These are phyloP conservation scores for Tauraco erythrolophus DNA, from an alignment of 2,113 vertebrate species.

Conservation along the genomic window DNA sequence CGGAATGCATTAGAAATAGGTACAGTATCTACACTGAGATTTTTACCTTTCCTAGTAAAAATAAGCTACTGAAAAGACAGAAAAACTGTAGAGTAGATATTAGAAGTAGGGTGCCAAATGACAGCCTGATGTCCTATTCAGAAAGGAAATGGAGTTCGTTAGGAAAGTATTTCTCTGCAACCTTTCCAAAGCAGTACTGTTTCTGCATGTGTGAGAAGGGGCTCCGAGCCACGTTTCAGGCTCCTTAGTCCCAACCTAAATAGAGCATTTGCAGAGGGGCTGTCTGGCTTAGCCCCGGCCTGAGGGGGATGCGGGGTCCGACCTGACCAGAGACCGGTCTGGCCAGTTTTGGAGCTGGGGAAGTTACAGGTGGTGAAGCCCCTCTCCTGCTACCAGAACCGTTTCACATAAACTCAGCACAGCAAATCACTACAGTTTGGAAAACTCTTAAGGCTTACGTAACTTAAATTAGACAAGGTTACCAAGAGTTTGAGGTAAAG, in stretches of 20 bases:
- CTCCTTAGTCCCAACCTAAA: too few species aligned
- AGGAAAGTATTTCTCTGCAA: background rate
- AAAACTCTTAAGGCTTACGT: background rate
- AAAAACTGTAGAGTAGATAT: background rate
- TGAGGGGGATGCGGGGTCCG: too few species aligned
- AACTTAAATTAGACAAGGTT: background rate
- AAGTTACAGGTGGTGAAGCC: too few species aligned
- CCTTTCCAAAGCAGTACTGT: constrained; percentile 22
- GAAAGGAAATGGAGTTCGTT: background rate
- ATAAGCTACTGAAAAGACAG: background rate
- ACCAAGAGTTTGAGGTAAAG: background rate
- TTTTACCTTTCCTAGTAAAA: background rate
- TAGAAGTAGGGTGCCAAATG: background rate
- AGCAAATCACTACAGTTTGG: background rate
- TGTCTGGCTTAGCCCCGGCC: too few species aligned
- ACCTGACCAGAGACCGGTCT: too few species aligned
- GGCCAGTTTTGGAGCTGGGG: too few species aligned
- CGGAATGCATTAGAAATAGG: background rate
- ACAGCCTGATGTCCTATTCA: background rate
- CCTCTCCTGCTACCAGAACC: too few species aligned
- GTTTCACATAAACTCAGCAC: too few species aligned
- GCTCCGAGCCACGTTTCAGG: too few species aligned
- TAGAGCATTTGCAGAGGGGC: too few species aligned
- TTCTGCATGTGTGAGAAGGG: background rate
- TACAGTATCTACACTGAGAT: background rate